Conservation (phyloP, 2,113 vertebrate genomes). For the Lanius ludovicianus region DNA sequence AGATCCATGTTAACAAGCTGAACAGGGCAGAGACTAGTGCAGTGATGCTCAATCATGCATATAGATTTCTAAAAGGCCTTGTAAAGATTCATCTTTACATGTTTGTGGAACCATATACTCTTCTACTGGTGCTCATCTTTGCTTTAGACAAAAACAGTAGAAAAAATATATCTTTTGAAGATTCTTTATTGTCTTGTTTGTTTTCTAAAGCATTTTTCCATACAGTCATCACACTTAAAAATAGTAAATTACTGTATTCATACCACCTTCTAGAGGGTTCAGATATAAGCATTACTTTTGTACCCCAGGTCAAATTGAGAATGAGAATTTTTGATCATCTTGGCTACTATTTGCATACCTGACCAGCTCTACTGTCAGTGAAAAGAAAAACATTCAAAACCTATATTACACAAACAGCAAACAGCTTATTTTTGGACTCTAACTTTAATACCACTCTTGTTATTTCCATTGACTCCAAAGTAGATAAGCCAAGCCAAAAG, state of each 20-base stretch:
- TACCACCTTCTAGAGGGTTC: not conserved
- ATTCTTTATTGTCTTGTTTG: not conserved
- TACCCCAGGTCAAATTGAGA: not conserved
- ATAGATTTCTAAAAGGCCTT: not conserved
- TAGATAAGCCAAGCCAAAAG: not conserved
- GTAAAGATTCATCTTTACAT: not conserved
- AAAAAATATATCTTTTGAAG: not conserved
- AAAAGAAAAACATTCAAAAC: not conserved
- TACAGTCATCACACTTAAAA: not conserved
- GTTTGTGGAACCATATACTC: accelerated
- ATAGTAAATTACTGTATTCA: not conserved
- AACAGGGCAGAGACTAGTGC: not conserved
- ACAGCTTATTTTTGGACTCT: not conserved
- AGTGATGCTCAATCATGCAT: not conserved
- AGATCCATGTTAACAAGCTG: not conserved
- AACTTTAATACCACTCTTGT: not conserved
- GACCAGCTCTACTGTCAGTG: not conserved
- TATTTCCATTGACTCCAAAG: not conserved
- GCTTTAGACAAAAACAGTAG: not conserved
- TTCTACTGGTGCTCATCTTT: not conserved
- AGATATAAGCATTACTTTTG: not conserved
- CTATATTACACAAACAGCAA: not conserved
- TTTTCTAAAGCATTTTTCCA: not conserved
- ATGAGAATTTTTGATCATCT: not conserved
- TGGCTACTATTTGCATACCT: not conserved